phyloP scores from a whole-genome alignment of 2,113 vertebrate species.

The Ochotona curzoniae region DNA sequence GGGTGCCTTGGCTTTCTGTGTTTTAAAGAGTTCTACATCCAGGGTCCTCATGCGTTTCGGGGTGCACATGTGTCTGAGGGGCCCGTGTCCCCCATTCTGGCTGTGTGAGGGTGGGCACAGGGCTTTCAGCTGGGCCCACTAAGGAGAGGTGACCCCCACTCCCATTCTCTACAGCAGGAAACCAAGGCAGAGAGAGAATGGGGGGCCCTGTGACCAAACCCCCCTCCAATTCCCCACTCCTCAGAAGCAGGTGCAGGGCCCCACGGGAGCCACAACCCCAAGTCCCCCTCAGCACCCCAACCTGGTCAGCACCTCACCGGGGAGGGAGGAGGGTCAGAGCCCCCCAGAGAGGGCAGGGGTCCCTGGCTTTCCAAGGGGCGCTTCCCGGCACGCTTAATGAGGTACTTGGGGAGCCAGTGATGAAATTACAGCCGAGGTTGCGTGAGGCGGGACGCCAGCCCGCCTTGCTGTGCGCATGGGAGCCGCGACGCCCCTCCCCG shows the following conservation, averaged over 20 bases:
- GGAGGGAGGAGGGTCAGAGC: background rate
- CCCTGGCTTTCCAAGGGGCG: conserved; percentile 67
- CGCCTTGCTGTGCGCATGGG: background rate
- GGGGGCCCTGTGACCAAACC: no score
- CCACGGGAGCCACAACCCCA: background rate
- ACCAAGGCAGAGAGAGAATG: background rate
- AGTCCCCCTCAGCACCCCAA: background rate
- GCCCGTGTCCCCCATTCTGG: background rate
- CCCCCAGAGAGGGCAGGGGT: conserved; percentile 42
- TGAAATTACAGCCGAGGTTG: conserved; percentile 72
- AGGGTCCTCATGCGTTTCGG: no score
- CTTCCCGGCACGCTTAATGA: conserved; percentile 78
- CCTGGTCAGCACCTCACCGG: background rate
- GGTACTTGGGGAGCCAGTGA: conserved; percentile 79
- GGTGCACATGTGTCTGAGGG: no score
- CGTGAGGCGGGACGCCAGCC: conserved; percentile 59
- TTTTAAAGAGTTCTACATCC: no score
- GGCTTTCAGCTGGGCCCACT: no score
- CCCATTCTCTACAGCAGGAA: background rate
- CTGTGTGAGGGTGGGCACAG: no score
- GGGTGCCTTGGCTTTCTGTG: no score
- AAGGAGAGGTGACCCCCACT: background rate
- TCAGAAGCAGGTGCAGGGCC: background rate
- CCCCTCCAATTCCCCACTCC: no score
- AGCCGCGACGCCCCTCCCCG: conserved; percentile 61